Conservation (phyloP, 2,888 invertebrate species). For the Eilema depressum region DNA sequence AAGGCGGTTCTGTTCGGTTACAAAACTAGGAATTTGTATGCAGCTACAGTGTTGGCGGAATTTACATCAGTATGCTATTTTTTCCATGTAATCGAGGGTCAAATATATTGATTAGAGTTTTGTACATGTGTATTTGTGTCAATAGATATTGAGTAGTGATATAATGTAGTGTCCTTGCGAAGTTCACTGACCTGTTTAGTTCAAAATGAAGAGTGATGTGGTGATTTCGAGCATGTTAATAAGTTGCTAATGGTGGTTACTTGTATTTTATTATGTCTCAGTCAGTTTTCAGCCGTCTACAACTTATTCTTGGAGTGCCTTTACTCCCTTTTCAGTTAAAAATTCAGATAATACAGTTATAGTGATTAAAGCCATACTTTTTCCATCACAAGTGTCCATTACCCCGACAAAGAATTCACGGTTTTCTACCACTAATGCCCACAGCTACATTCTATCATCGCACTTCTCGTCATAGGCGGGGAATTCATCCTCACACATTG, state of each 20-base stretch:
- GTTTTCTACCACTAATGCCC: too few species aligned
- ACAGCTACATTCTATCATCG: too few species aligned
- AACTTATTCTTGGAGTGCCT: too few species aligned
- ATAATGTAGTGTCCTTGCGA: neutral
- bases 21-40: constrained; percentile 17
- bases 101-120: constrained; percentile 3
- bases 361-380: neutral
- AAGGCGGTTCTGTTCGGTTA: constrained; percentile 4
- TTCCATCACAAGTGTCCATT: neutral
- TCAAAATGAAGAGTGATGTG: neutral
- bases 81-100: constrained; percentile 5
- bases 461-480: too few species aligned
- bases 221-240: neutral
- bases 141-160: neutral
- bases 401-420: neutral
- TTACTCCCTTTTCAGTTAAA: too few species aligned
- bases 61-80: constrained; percentile 2
- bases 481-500: too few species aligned
- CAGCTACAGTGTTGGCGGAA: neutral
- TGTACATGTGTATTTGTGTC: constrained; percentile 7
- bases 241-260: neutral
- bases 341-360: too few species aligned
- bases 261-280: too few species aligned
- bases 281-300: too few species aligned
- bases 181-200: neutral